phyloP scores from a whole-genome alignment of 2,113 vertebrate species.

The Colistium nudipinnis region DNA sequence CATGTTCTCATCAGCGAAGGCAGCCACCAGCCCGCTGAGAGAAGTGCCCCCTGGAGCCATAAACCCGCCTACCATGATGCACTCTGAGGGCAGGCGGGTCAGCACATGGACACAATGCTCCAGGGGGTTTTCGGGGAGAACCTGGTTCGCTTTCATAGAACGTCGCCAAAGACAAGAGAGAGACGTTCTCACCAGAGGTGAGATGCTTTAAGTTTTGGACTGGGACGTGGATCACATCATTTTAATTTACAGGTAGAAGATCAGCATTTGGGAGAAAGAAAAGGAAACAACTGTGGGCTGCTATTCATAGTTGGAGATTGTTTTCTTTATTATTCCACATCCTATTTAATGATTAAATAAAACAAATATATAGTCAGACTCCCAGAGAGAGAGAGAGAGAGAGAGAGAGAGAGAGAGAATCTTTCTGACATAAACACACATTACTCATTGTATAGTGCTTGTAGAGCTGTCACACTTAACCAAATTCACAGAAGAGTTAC shows the following conservation, averaged over 20 bases:
- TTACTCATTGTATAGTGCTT: constrained; percentile 32
- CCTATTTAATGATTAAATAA: no score
- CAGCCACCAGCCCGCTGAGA: constrained; percentile 5
- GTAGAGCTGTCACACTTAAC: constrained; percentile 22
- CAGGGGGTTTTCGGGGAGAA: constrained; percentile 2
- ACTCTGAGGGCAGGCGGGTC: background rate
- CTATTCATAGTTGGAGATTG: background rate
- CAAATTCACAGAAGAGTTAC: constrained; percentile 17
- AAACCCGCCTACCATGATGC: constrained; percentile 14
- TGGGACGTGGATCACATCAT: background rate
- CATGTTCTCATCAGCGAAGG: constrained; percentile 13
- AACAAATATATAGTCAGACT: background rate
- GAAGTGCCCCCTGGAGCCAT: background rate
- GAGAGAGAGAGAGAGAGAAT: no score
- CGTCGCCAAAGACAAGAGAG: background rate
- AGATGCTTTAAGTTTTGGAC: background rate
- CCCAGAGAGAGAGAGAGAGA: background rate
- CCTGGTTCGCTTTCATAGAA: background rate
- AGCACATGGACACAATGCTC: constrained; percentile 17
- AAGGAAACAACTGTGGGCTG: background rate
- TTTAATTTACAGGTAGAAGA: background rate
- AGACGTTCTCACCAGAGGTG: background rate
- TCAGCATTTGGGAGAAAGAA: background rate
- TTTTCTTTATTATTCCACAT: no score
- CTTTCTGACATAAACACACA: constrained; percentile 24